Base-by-base conservation (phyloP, 2,888 invertebrate genomes). In the Melipona beecheii region DNA sequence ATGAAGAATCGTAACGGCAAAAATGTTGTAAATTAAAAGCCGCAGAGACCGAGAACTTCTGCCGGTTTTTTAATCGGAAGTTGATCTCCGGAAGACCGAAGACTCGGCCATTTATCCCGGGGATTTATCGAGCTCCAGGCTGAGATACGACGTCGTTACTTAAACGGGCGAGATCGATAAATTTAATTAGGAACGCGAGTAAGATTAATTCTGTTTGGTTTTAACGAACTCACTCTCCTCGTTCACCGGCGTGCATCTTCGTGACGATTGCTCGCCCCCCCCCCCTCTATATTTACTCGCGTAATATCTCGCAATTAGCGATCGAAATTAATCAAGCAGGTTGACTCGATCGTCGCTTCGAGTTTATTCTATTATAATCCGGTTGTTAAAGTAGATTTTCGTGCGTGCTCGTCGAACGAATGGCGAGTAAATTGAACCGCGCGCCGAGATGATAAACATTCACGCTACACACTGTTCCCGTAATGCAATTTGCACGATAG, bases 131-230 rank as follows among this genome's bases (percentile, higher is more conserved):
- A 36, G 4, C 13, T 64, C 13, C 21, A 36, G 9, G 5, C 31
- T 13, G 21, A 31, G 19, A 62, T 31, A 62, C 2, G 31, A 4
- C 11, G 19, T 62, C 21, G 11, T 62, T 4, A 21, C 43, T n/a
- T 11, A 27, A 43, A 19, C 43, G 19, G 13, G 2, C 21, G 17
- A 19, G 60, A 60, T 72, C 27, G 72, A 72, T 72, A 50, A 27
- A 62, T 62, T 60, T 27, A 72, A 72, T 72, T 62, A 49, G 60
- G n/a, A 43, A 62, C 43, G 43, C 43, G 43, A 43, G 43, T 27
- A 49, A 72, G 58, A 49, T 72, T 58, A 58, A 58, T 58, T 27
- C 21, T 52, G 15, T 69, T 54, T n/a, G 56, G 6, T 52, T 31
- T 21, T 31, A 52, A 54, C 31, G 31, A n/a, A 31, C 43, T 43